Percentiles rank a stretch among this genome's conserved stretches.
Conservation (phyloP, 2,797 vertebrate species). For the Brotula barbata region DNA sequence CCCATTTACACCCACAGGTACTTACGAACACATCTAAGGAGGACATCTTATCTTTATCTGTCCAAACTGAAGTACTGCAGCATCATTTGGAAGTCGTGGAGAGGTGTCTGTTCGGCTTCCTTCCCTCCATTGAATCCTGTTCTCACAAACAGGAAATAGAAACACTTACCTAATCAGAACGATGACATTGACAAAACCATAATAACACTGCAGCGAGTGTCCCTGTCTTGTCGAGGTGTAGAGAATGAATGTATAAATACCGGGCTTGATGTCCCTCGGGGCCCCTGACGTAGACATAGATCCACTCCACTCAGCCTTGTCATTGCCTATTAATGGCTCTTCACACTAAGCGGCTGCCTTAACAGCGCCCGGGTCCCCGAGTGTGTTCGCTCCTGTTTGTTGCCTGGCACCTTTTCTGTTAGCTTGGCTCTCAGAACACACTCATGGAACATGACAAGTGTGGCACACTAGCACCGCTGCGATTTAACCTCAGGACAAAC, state of each 20-base stretch:
- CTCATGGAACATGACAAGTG: constrained; percentile 42
- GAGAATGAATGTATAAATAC: constrained; percentile 39
- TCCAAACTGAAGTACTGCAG: too few species aligned
- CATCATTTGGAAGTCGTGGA: too few species aligned
- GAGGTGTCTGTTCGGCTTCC: background rate
- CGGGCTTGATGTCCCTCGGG: constrained; percentile 55
- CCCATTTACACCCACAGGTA: background rate
- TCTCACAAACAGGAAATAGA: constrained; percentile 13
- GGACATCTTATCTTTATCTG: background rate
- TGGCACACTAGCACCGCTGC: constrained; percentile 27
- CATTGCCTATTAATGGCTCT: constrained; percentile 66
- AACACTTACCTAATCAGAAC: constrained; percentile 29
- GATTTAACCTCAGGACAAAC: constrained; percentile 41
- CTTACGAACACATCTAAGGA: background rate
- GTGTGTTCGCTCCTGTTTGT: constrained; percentile 51
- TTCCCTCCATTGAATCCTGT: constrained; percentile 1
- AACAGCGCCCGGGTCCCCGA: constrained; percentile 36
- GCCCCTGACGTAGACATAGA: constrained; percentile 46
- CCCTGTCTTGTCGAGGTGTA: constrained; percentile 38
- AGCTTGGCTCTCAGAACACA: constrained; percentile 48
- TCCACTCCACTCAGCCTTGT: constrained; percentile 53
- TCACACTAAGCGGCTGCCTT: constrained; percentile 55
- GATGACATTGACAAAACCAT: constrained; percentile 40
- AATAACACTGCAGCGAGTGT: constrained; percentile 43
- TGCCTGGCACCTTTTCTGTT: constrained; percentile 47